Conservation (phyloP, 2,888 invertebrate genomes). For the Noctua pronuba region DNA sequence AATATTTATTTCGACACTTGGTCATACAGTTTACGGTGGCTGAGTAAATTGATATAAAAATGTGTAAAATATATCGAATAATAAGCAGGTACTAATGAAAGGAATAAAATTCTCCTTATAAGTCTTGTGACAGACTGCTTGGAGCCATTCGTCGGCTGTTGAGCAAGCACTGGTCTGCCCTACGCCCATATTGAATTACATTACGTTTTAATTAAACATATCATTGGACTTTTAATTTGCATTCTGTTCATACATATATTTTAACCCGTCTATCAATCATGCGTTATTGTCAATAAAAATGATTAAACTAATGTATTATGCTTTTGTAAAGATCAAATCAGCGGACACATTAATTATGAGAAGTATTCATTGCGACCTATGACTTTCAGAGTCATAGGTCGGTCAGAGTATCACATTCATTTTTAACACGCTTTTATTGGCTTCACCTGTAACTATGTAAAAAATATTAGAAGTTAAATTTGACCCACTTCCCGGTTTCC, state of each 20-base stretch:
- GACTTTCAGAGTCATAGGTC: no score
- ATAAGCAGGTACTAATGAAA: slow-evolving; percentile 48
- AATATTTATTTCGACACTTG: slow-evolving; percentile 49
- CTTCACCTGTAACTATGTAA: neutral
- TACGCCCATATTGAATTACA: slow-evolving; percentile 66
- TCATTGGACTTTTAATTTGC: slow-evolving; percentile 63
- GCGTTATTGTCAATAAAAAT: slow-evolving; percentile 65
- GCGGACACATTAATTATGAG: slow-evolving; percentile 50
- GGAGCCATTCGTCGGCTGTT: slow-evolving; percentile 68
- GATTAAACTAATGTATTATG: slow-evolving; percentile 58
- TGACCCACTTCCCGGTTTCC: neutral
- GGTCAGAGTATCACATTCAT: neutral
- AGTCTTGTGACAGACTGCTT: slow-evolving; percentile 72
- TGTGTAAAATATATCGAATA: slow-evolving; percentile 46
- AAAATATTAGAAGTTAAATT: no score
- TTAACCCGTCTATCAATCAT: slow-evolving; percentile 67
- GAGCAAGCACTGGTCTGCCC: slow-evolving; percentile 61
- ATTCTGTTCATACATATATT: slow-evolving; percentile 66
- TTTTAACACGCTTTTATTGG: neutral
- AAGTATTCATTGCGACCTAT: slow-evolving; percentile 15
- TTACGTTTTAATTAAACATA: slow-evolving; percentile 66
- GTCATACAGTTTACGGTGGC: slow-evolving; percentile 47
- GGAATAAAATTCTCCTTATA: slow-evolving; percentile 59
- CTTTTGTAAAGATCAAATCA: slow-evolving; percentile 59
- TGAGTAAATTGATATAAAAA: slow-evolving; percentile 48